A percentile compares a stretch with the other conserved stretches of the same genome.
These are phyloP conservation scores for Lordiphosa clarofinis DNA, from an alignment of 1,140 invertebrate species.

Conservation along the genomic window DNA sequence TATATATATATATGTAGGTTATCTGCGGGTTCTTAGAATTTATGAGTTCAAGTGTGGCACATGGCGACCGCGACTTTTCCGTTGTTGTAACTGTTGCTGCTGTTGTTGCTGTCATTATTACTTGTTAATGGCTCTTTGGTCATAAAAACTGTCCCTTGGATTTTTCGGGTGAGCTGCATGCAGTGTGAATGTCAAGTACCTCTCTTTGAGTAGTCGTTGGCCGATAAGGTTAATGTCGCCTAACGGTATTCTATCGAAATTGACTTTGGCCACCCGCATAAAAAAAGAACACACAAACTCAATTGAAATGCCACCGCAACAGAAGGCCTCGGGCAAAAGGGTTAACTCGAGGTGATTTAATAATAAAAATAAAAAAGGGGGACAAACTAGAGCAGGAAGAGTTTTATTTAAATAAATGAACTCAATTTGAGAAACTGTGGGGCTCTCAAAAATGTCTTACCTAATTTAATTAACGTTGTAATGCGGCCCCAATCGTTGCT, in stretches of 20 bases:
- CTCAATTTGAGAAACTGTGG: no score
- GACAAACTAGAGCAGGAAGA: no score
- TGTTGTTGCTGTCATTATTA: slow-evolving; percentile 60
- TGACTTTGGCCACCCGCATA: slow-evolving; percentile 11
- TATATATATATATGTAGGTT: slow-evolving; percentile 60
- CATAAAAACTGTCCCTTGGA: slow-evolving; percentile 52
- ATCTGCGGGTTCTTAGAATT: slow-evolving; percentile 72
- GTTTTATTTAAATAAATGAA: no score
- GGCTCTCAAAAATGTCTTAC: not conserved
- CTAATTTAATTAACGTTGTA: slow-evolving; percentile 3
- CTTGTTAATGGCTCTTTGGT: slow-evolving; percentile 70
- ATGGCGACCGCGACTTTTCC: slow-evolving; percentile 51
- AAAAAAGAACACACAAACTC: slow-evolving; percentile 20
- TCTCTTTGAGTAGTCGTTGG: slow-evolving; percentile 15
- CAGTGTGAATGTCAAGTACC: slow-evolving; percentile 75
- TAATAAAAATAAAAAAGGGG: no score
- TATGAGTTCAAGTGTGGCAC: slow-evolving; percentile 73
- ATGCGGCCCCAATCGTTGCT: slow-evolving; percentile 2
- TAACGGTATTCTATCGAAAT: slow-evolving; percentile 40
- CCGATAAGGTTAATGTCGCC: slow-evolving; percentile 71
- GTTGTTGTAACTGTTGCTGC: slow-evolving; percentile 56
- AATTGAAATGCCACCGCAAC: not conserved
- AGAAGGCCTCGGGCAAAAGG: no score
- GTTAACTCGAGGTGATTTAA: slow-evolving; percentile 4
- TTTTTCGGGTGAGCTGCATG: slow-evolving; percentile 8